These are phyloP conservation scores for Chrysoperla carnea DNA, from an alignment of 1,140 invertebrate species.

Conservation along the genomic window DNA sequence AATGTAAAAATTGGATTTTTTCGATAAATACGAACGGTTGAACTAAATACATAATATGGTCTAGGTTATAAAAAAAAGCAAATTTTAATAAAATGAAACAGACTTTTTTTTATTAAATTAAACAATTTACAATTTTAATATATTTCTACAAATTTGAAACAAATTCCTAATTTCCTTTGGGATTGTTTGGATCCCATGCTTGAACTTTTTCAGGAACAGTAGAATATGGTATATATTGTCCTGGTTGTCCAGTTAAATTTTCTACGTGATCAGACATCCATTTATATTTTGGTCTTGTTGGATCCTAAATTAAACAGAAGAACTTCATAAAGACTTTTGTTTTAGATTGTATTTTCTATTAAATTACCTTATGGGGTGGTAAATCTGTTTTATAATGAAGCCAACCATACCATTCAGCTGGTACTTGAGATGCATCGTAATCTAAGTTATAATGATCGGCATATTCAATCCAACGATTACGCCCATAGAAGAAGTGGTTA, in stretches of 20 bases:
- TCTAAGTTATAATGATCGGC: slow-evolving; percentile 38
- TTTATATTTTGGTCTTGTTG: slow-evolving; percentile 52
- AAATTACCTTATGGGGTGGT: slow-evolving; percentile 31
- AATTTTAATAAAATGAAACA: too few relatives aligned
- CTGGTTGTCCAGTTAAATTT: slow-evolving; percentile 64
- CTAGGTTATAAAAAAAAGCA: too few relatives aligned
- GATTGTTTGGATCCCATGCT: slow-evolving; percentile 52
- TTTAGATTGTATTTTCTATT: slow-evolving; percentile 9
- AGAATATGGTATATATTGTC: slow-evolving; percentile 74
- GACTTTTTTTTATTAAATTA: too few relatives aligned
- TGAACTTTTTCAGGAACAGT: slow-evolving; percentile 74
- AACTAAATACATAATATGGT: too few relatives aligned
- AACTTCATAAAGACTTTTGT: slow-evolving; percentile 13
- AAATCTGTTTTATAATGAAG: slow-evolving; percentile 69
- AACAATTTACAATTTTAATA: too few relatives aligned
- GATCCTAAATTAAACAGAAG: slow-evolving; percentile 30
- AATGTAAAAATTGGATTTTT: too few relatives aligned
- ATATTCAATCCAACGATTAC: slow-evolving; percentile 92
- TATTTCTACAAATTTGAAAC: too few relatives aligned
- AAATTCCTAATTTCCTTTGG: background rate
- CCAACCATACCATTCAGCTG: slow-evolving; percentile 83
- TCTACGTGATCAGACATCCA: slow-evolving; percentile 75
- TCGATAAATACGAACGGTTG: too few relatives aligned
- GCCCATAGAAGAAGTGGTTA: slow-evolving; percentile 68
- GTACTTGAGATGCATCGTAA: slow-evolving; percentile 88